Base-by-base conservation (phyloP, 2,113 vertebrate genomes). In the Alaudala cheleensis region DNA sequence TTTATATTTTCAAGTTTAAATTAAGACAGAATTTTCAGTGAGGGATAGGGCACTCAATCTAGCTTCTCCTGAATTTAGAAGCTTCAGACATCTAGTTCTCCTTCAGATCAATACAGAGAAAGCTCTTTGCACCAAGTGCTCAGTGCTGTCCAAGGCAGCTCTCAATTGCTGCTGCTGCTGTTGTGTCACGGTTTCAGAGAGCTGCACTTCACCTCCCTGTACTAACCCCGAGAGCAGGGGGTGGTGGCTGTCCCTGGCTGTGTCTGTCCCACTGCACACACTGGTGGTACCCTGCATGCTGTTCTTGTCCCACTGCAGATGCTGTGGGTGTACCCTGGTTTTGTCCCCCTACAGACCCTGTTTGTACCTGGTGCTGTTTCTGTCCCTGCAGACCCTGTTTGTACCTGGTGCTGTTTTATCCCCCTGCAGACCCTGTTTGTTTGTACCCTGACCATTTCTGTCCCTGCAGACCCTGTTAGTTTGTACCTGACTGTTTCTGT, bases 141-240 rank as follows among this genome's bases (percentile, higher is more conserved):
- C 23, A 10, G 0, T 6, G 14, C 47, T 53, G 28, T 77, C 16
- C 2, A 20, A 12, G 1, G 5, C 0, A 1, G 9, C 3, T 10
- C 19, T 39, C 13, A 6, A 34, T 34, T 42, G 11, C 1, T 3
- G 34, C 3, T 14, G 4, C 4, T 11, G 50, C n/a, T 24, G 40
- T 16, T 33, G 47, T 14, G 8, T 21, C 33, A 9, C 26, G 0
- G 0, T 19, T 56, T 23, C 12, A 11, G 74, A 53, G 31, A 12
- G 16, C 70, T 78, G 0, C 49, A 2, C 16, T 79, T 62, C 21
- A 10, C 28, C 7, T 39, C 24, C 31, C 4, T 2, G 8, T 13
- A 3, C 15, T 37, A 19, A 33, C 37, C 17, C 1, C 0, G 14
- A 15, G 23, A 44, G 18, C 62, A 44, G 39, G 5, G 34, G 39